Evolutionary conservation across 2,888 invertebrate species (phyloP), one percentile per base, ranked within the genome.

Genomic region (Trachelus stipa): DNA sequence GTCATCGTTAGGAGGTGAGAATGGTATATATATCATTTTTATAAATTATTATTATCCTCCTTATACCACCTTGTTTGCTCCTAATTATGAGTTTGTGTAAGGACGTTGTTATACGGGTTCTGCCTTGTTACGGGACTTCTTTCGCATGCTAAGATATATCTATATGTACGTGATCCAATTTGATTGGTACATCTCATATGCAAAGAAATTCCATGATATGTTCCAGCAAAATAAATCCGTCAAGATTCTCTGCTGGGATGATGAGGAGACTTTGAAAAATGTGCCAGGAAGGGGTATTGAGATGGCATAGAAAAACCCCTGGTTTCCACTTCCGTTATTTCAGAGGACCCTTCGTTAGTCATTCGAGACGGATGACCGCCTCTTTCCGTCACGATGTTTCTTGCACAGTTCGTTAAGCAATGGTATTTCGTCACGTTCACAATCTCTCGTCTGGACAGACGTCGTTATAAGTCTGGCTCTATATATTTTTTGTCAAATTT

Each of bases 321-420:
- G 80, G 81, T 84, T 84, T 83, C 80, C 81, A 84, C 82, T 86
- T 87, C 85, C 86, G 81, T 77, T 77, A 82, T 82, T 84, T 81
- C 81, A 83, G 81, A 83, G 83, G 80, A 81, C 76, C 77, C 82
- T 86, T 87, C 85, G 84, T 85, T 86, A 86, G 82, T 79, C 78
- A 81, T 82, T 83, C 81, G 81, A 80, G 81, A 77, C 80, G 80
- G 79, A 82, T 79, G 37, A 69, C 34, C 34, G 23, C 11, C 68
- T 37, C 40, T 73, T 76, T 56, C 76, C 68, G 76, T 73, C 56
- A 37, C 34, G 34, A 40, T 75, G 56, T 79, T 79, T 37, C 76
- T 69, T 71, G 34, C 73, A 88, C 87, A 84, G 89, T 90, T 90
- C 89, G 88, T 90, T 90, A 88, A 86, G 84, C 87, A 85, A 85